phyloP scores from a whole-genome alignment of 2,888 invertebrate genomes.

The Apamea epomidion region DNA sequence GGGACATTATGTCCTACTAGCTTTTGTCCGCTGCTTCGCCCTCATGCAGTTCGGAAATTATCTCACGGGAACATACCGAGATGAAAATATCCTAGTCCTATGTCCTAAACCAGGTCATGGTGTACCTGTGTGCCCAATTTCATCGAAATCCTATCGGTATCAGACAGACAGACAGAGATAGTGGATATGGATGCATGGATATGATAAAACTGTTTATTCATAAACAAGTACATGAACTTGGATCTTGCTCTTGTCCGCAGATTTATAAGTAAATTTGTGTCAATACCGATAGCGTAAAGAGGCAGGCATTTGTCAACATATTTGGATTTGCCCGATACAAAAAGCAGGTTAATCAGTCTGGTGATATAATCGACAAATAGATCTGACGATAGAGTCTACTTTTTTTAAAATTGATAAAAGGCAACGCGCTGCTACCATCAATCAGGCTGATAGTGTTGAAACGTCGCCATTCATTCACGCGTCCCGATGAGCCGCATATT shows the following conservation, averaged over 20 bases:
- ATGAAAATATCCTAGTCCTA: background rate
- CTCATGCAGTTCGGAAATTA: too few relatives aligned
- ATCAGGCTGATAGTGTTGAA: slow-evolving; percentile 38
- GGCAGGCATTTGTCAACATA: background rate
- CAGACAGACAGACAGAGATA: background rate
- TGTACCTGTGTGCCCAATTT: background rate
- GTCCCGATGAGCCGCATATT: slow-evolving; percentile 35
- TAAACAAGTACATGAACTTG: slow-evolving; percentile 25
- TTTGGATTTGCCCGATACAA: slow-evolving; percentile 23
- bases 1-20: background rate
- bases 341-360: slow-evolving; percentile 27
- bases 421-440: slow-evolving; percentile 16
- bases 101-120: background rate
- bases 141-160: background rate
- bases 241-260: slow-evolving; percentile 6
- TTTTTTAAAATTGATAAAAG: slow-evolving; percentile 21
- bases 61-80: background rate
- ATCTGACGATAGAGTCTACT: slow-evolving; percentile 4
- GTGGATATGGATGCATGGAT: background rate
- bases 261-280: slow-evolving; percentile 39
- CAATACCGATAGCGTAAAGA: slow-evolving; percentile 25
- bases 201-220: slow-evolving; percentile 15
- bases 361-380: slow-evolving; percentile 19
- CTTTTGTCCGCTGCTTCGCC: background rate
- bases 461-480: slow-evolving; percentile 43